Percentiles rank a stretch among this genome's conserved stretches.
Conservation (phyloP, 2,888 invertebrate species). For the Lasioglossum pauxillum region DNA sequence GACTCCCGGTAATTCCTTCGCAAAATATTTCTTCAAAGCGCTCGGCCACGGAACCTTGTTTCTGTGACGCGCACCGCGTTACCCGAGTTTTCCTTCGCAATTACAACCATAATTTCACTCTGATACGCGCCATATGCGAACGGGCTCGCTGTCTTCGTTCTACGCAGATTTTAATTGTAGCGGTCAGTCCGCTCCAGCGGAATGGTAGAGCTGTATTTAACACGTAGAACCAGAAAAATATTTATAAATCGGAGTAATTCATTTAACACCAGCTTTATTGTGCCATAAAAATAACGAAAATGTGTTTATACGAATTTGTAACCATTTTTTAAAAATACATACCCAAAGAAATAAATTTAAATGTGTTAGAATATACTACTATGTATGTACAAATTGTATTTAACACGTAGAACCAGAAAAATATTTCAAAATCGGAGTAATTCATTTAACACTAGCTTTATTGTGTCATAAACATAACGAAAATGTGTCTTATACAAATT, state of each 20-base stretch:
- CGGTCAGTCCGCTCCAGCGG: neutral
- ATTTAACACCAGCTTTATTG: neutral
- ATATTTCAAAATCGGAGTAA: neutral
- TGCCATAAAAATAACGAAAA: neutral
- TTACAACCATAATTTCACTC: neutral
- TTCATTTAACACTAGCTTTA: neutral
- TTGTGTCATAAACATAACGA: neutral
- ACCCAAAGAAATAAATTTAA: too few relatives aligned
- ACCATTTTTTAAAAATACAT: too few relatives aligned
- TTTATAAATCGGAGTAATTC: too few relatives aligned
- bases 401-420: neutral
- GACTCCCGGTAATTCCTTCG: neutral
- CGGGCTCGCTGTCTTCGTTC: neutral
- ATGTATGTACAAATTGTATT: too few relatives aligned
- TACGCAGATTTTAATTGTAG: neutral
- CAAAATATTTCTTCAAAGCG: conserved; percentile 1
- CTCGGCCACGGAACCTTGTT: neutral
- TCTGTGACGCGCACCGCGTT: neutral
- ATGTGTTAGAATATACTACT: too few relatives aligned
- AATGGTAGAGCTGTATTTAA: neutral
- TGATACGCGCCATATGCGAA: neutral
- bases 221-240: too few relatives aligned
- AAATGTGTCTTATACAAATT: neutral
- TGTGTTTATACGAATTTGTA: neutral
- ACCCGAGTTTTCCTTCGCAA: neutral